Conservation (phyloP, 2,888 invertebrate genomes). For the Timema cristinae region DNA sequence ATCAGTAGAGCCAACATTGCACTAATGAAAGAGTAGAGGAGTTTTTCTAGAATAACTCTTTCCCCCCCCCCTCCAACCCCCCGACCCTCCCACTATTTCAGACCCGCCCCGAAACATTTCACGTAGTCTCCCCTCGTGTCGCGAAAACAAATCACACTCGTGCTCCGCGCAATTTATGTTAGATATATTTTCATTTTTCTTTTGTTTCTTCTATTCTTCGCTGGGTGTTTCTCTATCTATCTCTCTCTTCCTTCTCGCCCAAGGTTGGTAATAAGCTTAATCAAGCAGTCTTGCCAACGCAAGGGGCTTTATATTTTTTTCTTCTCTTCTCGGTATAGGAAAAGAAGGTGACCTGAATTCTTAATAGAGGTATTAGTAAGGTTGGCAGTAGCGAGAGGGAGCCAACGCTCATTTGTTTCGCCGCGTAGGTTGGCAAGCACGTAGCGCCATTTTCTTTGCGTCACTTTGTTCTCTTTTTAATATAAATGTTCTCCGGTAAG, state of each 20-base stretch:
- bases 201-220: conserved; percentile 17
- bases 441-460: too few relatives aligned
- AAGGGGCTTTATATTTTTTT: conserved; percentile 7
- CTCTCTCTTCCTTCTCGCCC: conserved; percentile 19
- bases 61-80: too few relatives aligned
- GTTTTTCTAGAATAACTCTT: too few relatives aligned
- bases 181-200: conserved; percentile 10
- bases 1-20: too few relatives aligned
- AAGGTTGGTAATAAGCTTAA: conserved; percentile 29
- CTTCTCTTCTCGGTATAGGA: conserved; percentile 3
- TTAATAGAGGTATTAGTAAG: conserved; percentile 30
- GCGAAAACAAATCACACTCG: conserved; percentile 28
- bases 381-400: conserved; percentile 21
- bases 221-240: background rate
- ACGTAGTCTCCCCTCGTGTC: conserved; percentile 22
- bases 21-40: too few relatives aligned
- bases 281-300: conserved; percentile 25
- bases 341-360: conserved; percentile 26
- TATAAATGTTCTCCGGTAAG: too few relatives aligned
- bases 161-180: background rate
- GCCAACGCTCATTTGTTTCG: conserved; percentile 25
- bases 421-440: conserved; percentile 6
- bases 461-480: too few relatives aligned
- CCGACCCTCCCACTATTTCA: too few relatives aligned
- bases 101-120: background rate